phyloP scores from a whole-genome alignment of 2,113 vertebrate species.

The Tachycineta bicolor region DNA sequence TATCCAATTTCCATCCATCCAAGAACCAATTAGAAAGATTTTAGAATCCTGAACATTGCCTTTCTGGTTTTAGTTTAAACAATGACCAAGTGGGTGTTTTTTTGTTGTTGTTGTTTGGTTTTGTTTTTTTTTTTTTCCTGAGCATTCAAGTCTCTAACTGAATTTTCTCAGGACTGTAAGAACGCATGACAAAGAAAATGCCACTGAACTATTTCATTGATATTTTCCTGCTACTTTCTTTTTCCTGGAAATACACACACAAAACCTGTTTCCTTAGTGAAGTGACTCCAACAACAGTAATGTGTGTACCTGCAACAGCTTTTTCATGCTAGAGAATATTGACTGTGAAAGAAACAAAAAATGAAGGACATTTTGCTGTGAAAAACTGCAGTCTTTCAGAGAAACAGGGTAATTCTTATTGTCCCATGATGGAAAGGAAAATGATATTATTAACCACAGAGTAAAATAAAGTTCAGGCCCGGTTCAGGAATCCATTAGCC shows the following conservation, averaged over 20 bases:
- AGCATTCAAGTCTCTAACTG: neutral
- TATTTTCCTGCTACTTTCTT: neutral
- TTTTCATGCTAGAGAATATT: neutral
- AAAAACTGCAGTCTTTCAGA: neutral
- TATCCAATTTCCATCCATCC: neutral
- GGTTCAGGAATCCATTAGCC: neutral
- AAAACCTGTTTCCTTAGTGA: neutral
- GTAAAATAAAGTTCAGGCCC: neutral
- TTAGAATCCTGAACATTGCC: neutral
- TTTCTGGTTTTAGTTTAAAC: neutral
- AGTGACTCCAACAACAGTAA: neutral
- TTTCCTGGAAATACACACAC: neutral
- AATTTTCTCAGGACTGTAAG: slow-evolving; percentile 10
- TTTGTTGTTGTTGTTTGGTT: neutral
- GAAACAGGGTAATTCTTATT: neutral
- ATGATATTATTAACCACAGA: neutral
- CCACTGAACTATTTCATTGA: slow-evolving; percentile 35
- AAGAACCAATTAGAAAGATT: neutral
- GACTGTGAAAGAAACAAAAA: slow-evolving; percentile 21
- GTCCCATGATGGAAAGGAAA: slow-evolving; percentile 13
- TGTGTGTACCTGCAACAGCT: neutral
- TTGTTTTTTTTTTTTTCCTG: neutral
- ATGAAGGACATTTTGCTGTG: neutral
- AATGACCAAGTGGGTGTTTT: neutral
- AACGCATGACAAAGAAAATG: neutral